These are phyloP conservation scores for Thymallus thymallus DNA, from an alignment of 2,113 vertebrate species.

Conservation along the genomic window DNA sequence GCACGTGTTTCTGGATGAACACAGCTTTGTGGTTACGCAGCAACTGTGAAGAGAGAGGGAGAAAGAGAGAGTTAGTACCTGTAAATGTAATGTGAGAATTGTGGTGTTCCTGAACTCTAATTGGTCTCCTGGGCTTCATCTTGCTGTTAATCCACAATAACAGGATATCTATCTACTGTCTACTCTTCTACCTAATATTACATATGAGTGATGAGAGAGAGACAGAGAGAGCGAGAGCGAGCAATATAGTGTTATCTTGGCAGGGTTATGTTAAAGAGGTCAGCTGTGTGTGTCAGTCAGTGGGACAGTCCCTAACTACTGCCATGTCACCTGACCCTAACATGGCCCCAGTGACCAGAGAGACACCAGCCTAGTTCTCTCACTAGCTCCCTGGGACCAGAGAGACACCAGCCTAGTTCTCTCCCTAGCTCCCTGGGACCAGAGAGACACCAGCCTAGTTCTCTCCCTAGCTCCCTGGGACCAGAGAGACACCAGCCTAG, in stretches of 20 bases:
- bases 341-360: neutral
- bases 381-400: too few species aligned
- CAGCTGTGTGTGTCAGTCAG: conserved; percentile 50
- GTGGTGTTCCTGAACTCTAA: too few species aligned
- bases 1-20: conserved; percentile 86
- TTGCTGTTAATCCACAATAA: too few species aligned
- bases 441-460: too few species aligned
- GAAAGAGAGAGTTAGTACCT: neutral
- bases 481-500: too few species aligned
- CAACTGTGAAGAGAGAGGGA: conserved; percentile 74
- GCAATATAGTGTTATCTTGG: neutral
- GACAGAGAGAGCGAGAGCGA: neutral
- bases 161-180: too few species aligned
- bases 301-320: conserved; percentile 26
- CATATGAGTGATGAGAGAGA: neutral
- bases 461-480: too few species aligned
- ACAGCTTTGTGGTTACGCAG: conserved; percentile 85
- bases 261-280: neutral
- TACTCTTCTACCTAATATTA: too few species aligned
- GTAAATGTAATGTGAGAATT: too few species aligned
- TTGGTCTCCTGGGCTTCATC: too few species aligned
- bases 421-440: too few species aligned
- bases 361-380: neutral
- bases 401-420: too few species aligned
- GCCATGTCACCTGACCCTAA: conserved; percentile 11